Base-by-base conservation (phyloP, 2,113 vertebrate genomes). In the Catharus bicknelli region DNA sequence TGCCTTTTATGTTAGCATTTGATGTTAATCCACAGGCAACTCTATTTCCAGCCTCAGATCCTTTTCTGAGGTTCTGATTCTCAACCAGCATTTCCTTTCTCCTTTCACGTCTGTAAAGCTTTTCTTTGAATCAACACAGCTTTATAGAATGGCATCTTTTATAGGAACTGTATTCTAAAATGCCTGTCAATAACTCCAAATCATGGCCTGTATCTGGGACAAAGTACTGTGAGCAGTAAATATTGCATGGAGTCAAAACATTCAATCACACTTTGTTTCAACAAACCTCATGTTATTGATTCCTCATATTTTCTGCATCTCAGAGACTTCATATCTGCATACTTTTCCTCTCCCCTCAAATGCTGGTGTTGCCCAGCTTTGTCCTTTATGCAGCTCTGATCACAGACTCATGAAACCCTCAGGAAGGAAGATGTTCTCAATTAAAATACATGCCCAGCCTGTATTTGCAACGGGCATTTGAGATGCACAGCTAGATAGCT, bases 251-350 rank as follows among this genome's bases (percentile, higher is more conserved):
- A 67, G 21, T 36, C 27, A 92, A 93, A 90, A 87, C 87, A 62
- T 9, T 88, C 45, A 87, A 34, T 89, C 87, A 74, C 67, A 58
- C 83, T 54, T 40, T 76, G 57, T 75, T 89, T 87, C 87, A 83
- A 84, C 68, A 67, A 94, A 93, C 50, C 34, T 90, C 48, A 17
- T 10, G 40, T 92, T 90, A 96, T 76, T 11, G 34, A 93, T 82
- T 93, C 57, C 75, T 62, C 67, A 64, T 72, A 54, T 94, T 95
- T 96, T 86, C 62, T 86, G 79, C 66, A 93, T 83, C 82, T 97
- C 90, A 74, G 32, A 76, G 81, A 90, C 76, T 67, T 82, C 58
- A 23, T 68, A 68, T 42, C 76, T 87, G 67, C 68, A 22, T 13
- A 27, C 30, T 80, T 11, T 36, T 58, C 58, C 83, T 89, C 61